These are phyloP conservation scores for Mongoloraphidia duomilia DNA, from an alignment of 2,888 invertebrate species.

Conservation along the genomic window DNA sequence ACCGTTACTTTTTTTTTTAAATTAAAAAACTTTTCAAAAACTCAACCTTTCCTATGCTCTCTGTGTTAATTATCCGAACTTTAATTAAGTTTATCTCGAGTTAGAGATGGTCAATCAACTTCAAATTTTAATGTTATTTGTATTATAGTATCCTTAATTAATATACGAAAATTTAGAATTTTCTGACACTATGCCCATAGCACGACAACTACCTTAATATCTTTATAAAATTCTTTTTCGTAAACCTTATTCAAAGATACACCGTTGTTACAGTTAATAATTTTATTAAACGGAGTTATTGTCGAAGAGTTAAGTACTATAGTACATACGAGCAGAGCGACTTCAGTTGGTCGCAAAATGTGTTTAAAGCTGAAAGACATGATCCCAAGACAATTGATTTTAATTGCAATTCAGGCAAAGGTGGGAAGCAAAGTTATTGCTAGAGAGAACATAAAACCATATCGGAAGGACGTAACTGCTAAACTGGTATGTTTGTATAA, in stretches of 20 bases:
- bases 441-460: conserved; percentile 74
- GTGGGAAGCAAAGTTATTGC: conserved; percentile 66
- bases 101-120: too few species aligned
- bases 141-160: too few species aligned
- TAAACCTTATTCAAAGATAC: conserved; percentile 15
- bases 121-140: too few species aligned
- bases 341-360: conserved; percentile 48
- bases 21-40: too few species aligned
- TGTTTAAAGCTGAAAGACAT: conserved; percentile 64
- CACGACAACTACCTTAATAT: too few species aligned
- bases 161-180: too few species aligned
- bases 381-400: conserved; percentile 79
- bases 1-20: too few species aligned
- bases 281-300: conserved; percentile 61
- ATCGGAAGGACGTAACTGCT: conserved; percentile 83
- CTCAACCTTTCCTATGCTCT: too few species aligned
- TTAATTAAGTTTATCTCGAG: too few species aligned
- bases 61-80: too few species aligned
- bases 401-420: conserved; percentile 76
- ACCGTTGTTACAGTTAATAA: conserved; percentile 43
- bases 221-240: neutral
- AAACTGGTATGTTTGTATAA: conserved; percentile 74
- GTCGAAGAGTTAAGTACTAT: conserved; percentile 79
- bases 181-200: too few species aligned
- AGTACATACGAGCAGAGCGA: conserved; percentile 56